Conservation (phyloP, 2,797 vertebrate species). For the Myotis vivesi region DNA sequence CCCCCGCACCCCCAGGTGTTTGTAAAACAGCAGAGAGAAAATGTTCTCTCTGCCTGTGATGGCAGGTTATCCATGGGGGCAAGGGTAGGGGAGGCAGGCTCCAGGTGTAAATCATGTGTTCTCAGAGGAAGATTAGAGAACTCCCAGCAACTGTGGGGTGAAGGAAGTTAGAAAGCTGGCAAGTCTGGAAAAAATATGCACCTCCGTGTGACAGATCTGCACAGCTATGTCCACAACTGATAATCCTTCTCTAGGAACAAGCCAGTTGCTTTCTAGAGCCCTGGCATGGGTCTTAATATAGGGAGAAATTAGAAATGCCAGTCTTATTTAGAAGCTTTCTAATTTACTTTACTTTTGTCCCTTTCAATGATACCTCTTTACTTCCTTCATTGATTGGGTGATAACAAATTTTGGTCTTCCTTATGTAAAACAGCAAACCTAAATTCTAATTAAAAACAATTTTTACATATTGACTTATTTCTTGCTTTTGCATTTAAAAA, state of each 20-base stretch:
- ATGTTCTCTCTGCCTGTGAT: neutral
- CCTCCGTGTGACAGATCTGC: constrained; percentile 22
- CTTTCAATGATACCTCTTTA: neutral
- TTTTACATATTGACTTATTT: neutral
- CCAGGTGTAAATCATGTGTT: neutral
- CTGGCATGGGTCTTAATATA: neutral
- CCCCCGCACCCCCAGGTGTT: neutral
- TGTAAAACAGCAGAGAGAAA: neutral
- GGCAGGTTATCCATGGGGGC: neutral
- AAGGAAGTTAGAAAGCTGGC: constrained; percentile 54
- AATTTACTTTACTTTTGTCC: neutral
- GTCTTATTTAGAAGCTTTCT: neutral
- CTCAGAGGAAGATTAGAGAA: constrained; percentile 31
- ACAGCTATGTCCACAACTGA: constrained; percentile 62
- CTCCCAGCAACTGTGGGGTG: constrained; percentile 34
- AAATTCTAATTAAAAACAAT: neutral
- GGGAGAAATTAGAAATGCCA: neutral
- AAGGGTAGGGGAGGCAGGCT: neutral
- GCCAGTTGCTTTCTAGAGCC: constrained; percentile 44
- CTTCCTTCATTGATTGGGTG: neutral
- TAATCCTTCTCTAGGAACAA: constrained; percentile 57
- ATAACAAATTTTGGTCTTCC: neutral
- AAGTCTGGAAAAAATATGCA: neutral
- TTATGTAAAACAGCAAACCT: neutral
- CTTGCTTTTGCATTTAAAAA: neutral